Percentiles rank a stretch among this genome's conserved stretches.
Conservation (phyloP, 2,888 invertebrate genomes). For the Euzetes globulus region DNA sequence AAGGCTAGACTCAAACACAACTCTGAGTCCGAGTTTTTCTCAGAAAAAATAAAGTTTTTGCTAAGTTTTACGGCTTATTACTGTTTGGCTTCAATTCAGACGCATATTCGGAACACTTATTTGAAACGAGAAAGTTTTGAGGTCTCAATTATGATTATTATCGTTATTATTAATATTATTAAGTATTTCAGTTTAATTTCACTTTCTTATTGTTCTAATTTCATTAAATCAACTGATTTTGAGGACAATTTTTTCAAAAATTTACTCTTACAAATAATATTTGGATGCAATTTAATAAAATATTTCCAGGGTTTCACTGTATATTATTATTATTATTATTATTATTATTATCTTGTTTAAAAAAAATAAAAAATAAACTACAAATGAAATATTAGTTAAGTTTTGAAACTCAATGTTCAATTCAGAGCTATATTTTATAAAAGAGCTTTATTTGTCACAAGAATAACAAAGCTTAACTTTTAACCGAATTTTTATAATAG, state of each 20-base stretch:
- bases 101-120: background rate
- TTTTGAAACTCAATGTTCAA: no score
- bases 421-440: no score
- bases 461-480: no score
- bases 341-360: no score
- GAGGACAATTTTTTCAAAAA: background rate
- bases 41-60: background rate
- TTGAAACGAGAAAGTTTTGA: background rate
- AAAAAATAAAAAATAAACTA: background rate
- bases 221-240: background rate
- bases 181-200: background rate
- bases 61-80: background rate
- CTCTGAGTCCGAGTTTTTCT: background rate
- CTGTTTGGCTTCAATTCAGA: background rate
- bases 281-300: background rate
- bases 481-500: no score
- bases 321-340: no score
- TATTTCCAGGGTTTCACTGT: no score
- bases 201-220: background rate
- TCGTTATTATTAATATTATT: background rate
- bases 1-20: background rate
- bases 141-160: background rate
- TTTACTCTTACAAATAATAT: background rate
- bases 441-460: no score
- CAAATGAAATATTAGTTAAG: no score